Evolutionary conservation across 2,888 invertebrate species (phyloP).

Genomic region (Horisme vitalbata): DNA sequence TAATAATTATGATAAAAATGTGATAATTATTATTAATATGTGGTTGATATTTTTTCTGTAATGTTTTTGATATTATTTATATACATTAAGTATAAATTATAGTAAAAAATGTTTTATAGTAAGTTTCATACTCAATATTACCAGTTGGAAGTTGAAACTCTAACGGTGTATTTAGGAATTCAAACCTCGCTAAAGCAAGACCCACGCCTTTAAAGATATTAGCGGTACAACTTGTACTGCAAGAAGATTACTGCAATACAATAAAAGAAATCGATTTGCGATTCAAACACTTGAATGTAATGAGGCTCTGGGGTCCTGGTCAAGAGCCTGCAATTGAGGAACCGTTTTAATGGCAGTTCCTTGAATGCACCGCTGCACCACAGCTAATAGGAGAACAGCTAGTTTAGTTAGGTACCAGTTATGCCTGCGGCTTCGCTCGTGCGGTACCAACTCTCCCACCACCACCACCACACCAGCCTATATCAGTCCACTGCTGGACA

Average conservation of each 20-base stretch:
- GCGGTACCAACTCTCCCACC: no score
- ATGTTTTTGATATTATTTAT: no score
- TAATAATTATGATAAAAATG: no score
- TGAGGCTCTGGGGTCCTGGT: slow-evolving; percentile 53
- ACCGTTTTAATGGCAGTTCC: slow-evolving; percentile 77
- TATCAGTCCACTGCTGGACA: no score
- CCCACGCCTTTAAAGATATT: not conserved
- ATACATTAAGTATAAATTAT: no score
- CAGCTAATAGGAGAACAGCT: slow-evolving; percentile 8
- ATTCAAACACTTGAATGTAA: slow-evolving; percentile 37
- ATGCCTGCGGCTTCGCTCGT: no score
- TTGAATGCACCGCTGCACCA: slow-evolving; percentile 54
- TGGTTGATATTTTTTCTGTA: no score
- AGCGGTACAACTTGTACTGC: slow-evolving; percentile 12
- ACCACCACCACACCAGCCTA: no score
- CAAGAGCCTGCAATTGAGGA: slow-evolving; percentile 59
- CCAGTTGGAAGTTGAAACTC: no score
- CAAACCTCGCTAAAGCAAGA: not conserved
- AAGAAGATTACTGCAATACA: slow-evolving; percentile 16
- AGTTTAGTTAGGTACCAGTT: not conserved
- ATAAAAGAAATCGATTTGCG: slow-evolving; percentile 31
- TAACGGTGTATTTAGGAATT: no score
- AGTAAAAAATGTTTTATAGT: not conserved
- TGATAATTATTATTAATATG: no score
- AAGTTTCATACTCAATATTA: no score